A percentile compares a stretch with the other conserved stretches of the same genome.
phyloP scores from a whole-genome alignment of 2,113 vertebrate species.

The Dasypus novemcinctus region DNA sequence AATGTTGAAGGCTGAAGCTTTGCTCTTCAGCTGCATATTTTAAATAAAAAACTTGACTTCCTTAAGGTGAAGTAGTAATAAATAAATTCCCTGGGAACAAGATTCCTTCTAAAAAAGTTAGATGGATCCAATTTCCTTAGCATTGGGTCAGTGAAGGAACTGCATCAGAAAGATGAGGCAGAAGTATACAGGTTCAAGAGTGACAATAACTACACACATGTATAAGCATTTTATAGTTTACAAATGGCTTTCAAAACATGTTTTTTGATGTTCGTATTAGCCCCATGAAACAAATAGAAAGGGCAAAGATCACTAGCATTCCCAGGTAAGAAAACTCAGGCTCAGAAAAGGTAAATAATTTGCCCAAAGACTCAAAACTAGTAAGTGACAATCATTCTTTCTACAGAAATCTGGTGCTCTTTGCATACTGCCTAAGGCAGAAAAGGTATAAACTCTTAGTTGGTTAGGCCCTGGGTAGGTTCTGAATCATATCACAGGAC shows the following conservation, averaged over 20 bases:
- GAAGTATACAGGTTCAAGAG: not conserved
- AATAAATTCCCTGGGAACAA: not conserved
- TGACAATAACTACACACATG: not conserved
- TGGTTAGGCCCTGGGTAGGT: not conserved
- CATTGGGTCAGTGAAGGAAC: not conserved
- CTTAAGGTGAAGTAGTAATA: not conserved
- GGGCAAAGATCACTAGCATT: not conserved
- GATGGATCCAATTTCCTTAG: not conserved
- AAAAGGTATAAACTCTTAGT: not conserved
- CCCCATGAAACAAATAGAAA: not conserved
- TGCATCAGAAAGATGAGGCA: not conserved
- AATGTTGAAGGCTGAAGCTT: not conserved
- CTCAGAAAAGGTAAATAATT: not conserved
- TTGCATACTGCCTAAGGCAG: not conserved
- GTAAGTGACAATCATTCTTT: not conserved
- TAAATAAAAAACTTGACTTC: not conserved
- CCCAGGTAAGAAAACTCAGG: not conserved
- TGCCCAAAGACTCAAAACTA: not conserved
- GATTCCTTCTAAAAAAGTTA: not conserved
- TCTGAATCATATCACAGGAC: not conserved
- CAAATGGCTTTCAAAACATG: not conserved
- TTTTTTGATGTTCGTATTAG: not conserved
- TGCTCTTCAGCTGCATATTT: not conserved
- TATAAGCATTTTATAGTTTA: not conserved
- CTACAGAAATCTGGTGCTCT: not conserved